A percentile compares a stretch with the other conserved stretches of the same genome.
Conservation (phyloP, 2,797 vertebrate genomes). For the Pipistrellus pipistrellus region DNA sequence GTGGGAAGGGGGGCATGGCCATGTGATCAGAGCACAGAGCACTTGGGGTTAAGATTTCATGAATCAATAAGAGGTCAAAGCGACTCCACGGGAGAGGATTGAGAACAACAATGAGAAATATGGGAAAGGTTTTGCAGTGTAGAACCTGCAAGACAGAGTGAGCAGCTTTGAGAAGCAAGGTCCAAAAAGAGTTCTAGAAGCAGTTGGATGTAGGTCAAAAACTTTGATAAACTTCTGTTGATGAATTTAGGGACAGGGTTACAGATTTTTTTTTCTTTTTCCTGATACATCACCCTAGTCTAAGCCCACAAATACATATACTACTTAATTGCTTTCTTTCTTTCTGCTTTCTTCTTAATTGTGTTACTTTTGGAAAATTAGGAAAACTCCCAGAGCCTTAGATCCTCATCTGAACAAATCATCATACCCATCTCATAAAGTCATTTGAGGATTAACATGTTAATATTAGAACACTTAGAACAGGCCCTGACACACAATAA, state of each 20-base stretch:
- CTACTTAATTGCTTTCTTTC: background rate
- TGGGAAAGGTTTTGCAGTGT: background rate
- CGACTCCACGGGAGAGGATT: background rate
- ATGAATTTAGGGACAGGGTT: background rate
- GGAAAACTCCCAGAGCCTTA: background rate
- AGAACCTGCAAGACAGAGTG: background rate
- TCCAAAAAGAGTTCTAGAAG: background rate
- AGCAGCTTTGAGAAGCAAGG: background rate
- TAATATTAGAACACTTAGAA: background rate
- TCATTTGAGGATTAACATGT: background rate
- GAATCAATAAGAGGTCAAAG: background rate
- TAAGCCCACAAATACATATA: background rate
- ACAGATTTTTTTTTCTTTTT: background rate
- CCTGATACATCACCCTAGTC: background rate
- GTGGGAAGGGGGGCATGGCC: background rate
- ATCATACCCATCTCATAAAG: background rate
- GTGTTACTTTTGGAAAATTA: background rate
- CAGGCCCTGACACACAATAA: background rate
- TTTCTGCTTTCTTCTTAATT: background rate
- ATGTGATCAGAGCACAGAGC: background rate
- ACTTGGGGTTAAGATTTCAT: background rate
- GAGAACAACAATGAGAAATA: background rate
- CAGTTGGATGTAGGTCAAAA: background rate
- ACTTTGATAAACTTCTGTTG: background rate
- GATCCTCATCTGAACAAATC: background rate